Percentiles rank a stretch among this genome's conserved stretches.
These are phyloP conservation scores for Lasaia peninsularis DNA, from an alignment of 1,140 invertebrate genomes.

Conservation along the genomic window DNA sequence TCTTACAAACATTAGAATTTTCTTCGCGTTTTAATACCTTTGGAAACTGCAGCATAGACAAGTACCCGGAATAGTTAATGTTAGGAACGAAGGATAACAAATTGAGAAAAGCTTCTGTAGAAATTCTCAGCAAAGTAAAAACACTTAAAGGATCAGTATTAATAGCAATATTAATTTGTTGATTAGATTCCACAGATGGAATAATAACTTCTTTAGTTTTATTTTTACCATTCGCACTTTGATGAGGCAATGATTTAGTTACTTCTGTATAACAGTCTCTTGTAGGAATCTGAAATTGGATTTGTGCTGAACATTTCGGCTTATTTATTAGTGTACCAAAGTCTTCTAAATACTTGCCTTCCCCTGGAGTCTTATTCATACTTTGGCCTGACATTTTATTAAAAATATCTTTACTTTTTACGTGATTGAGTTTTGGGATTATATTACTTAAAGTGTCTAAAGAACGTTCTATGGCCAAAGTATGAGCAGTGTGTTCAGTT, in stretches of 20 bases:
- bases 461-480: background rate
- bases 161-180: slow-evolving; percentile 42
- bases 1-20: slow-evolving; percentile 44
- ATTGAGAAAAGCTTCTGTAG: slow-evolving; percentile 43
- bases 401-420: background rate
- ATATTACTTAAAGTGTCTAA: background rate
- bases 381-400: background rate
- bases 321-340: background rate
- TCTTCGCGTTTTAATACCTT: slow-evolving; percentile 20
- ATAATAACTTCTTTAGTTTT: slow-evolving; percentile 25
- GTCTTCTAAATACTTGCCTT: background rate
- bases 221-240: slow-evolving; percentile 13
- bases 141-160: slow-evolving; percentile 59
- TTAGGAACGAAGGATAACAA: slow-evolving; percentile 46
- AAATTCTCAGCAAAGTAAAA: slow-evolving; percentile 42
- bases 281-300: slow-evolving; percentile 42
- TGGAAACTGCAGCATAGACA: slow-evolving; percentile 32
- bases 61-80: slow-evolving; percentile 41
- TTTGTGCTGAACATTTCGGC: slow-evolving; percentile 30
- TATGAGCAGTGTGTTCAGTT: background rate
- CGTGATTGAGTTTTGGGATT: background rate
- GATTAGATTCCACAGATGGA: background rate
- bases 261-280: slow-evolving; percentile 48
- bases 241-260: slow-evolving; percentile 39
- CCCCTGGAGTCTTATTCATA: background rate